These are phyloP conservation scores for Sepiola atlantica DNA, from an alignment of 2,888 invertebrate genomes.

Conservation along the genomic window DNA sequence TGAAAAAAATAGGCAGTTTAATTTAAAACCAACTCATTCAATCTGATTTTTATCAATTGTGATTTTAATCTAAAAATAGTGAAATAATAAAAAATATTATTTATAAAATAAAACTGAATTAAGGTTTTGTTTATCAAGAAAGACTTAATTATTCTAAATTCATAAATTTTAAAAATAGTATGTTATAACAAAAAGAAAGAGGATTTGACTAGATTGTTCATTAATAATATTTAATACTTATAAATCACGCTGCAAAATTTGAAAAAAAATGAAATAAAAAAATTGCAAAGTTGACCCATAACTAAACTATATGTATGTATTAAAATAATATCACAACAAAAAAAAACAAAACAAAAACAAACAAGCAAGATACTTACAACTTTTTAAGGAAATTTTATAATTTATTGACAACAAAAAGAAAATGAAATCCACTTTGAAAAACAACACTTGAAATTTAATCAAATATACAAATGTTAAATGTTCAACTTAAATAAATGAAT, in stretches of 20 bases:
- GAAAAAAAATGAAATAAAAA: not conserved
- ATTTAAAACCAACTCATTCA: not conserved
- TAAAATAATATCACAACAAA: not conserved
- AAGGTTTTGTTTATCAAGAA: not conserved
- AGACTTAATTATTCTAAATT: not conserved
- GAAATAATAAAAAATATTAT: not conserved
- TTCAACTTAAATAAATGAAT: not conserved
- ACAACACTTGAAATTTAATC: not conserved
- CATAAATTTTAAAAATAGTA: not conserved
- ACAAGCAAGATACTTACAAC: no score
- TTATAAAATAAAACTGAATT: not conserved
- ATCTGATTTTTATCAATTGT: not conserved
- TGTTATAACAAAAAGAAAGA: not conserved
- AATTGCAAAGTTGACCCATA: not conserved
- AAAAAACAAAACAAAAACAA: not conserved
- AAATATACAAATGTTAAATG: not conserved
- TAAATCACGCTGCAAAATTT: not conserved
- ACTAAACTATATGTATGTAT: not conserved
- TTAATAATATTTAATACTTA: not conserved
- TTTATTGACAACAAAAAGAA: not conserved
- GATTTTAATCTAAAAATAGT: not conserved
- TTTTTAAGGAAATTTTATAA: not conserved
- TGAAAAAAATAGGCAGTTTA: not conserved
- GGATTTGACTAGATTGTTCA: not conserved
- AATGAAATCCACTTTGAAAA: not conserved